These are phyloP conservation scores for Bhutanitis thaidina DNA, from an alignment of 2,888 invertebrate species.

Conservation along the genomic window DNA sequence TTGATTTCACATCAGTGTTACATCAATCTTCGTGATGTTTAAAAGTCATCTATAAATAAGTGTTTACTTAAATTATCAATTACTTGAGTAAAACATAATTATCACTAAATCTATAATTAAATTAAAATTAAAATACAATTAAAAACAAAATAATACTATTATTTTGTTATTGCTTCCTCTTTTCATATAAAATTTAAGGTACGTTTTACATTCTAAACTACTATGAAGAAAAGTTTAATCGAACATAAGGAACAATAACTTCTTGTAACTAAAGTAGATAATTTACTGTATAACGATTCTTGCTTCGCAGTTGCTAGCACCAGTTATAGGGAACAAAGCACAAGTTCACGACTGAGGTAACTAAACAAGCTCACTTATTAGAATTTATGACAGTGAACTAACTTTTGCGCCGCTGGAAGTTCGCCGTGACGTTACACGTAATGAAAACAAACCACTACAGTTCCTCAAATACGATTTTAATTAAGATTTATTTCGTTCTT, in stretches of 20 bases:
- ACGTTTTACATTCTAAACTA: too few relatives aligned
- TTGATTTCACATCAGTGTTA: too few relatives aligned
- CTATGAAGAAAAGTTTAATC: too few relatives aligned
- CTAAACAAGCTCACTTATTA: constrained; percentile 20
- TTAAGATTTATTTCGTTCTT: constrained; percentile 59
- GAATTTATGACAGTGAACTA: constrained; percentile 20
- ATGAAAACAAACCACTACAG: constrained; percentile 33
- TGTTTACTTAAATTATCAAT: too few relatives aligned
- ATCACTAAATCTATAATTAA: too few relatives aligned
- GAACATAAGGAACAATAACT: background rate
- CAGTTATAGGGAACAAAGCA: constrained; percentile 14
- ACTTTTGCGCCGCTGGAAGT: constrained; percentile 15
- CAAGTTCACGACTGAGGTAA: constrained; percentile 18
- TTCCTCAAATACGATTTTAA: constrained; percentile 40
- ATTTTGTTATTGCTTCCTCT: too few relatives aligned
- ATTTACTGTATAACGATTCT: constrained; percentile 15
- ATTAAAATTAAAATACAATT: too few relatives aligned
- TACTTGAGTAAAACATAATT: too few relatives aligned
- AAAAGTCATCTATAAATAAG: too few relatives aligned
- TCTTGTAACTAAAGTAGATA: background rate
- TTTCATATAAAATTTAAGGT: too few relatives aligned
- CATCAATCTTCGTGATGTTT: too few relatives aligned
- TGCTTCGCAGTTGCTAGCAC: constrained; percentile 11
- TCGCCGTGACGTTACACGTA: constrained; percentile 20
- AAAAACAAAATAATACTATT: too few relatives aligned